Evolutionary conservation across 2,888 invertebrate genomes (phyloP), one percentile per base, ranked within the genome.

Genomic region (Melikaiella ostensackeni): DNA sequence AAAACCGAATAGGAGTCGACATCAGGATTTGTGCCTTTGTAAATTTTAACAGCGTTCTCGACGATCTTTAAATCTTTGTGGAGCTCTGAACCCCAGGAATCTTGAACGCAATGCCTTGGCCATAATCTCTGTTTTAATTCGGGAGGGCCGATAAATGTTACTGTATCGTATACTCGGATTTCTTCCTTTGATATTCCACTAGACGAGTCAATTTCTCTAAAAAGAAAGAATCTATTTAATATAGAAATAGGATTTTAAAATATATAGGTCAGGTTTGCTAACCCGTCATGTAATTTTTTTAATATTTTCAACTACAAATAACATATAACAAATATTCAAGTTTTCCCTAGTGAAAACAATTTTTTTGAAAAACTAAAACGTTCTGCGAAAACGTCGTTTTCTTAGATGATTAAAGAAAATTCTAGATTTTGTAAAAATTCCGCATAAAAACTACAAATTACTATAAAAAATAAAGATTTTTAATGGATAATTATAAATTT

Each of bases 1-100:
- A 99, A 99, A 64, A 98, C 99, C 0, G 98, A 98, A 92, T 99
- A 99, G 1, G 98, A 98, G 92, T 99, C 99, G 77, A 99, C 97
- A 84, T 98, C 97, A 0, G 98, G 96, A 92, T 98, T 97, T 1
- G 96, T 97, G 59, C 99, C 99, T 91, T 98, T 98, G 92, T 97
- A 96, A 75, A 98, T 95, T 90, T 96, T 96, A 73, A 96, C 94
- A 5, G 96, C 95, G 77, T 94, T 94, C 9, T 96, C 96, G 59
- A 95, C 93, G 76, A 97, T 96, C 93, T 96, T 97, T 0, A 99
- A 92, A 87, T 98, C 96, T 87, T 96, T 95, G 90, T 98, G 98
- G 46, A 99, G 93, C 90, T 98, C 96, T 0, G 98, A 96, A 6
- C 99, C 99, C 97, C 97, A 97, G 0, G 97, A 96, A 86, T 97